A percentile compares a stretch with the other conserved stretches of the same genome.
phyloP scores from a whole-genome alignment of 2,888 invertebrate genomes.

The Melinaea menophilus region DNA sequence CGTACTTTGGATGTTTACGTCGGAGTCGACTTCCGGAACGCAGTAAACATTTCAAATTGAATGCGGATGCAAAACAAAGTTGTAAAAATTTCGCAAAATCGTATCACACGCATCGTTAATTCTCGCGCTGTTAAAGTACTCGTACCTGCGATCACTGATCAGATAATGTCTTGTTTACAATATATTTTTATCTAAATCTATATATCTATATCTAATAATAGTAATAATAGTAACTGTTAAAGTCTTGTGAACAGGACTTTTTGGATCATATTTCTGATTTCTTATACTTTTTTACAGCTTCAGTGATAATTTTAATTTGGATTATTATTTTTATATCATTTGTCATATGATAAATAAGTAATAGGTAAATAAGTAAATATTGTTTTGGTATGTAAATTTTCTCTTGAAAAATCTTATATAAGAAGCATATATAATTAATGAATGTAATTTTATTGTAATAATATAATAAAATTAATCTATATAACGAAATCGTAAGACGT shows the following conservation, averaged over 20 bases:
- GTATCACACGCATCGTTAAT: conserved; percentile 58
- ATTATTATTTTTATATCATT: too few species aligned
- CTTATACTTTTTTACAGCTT: too few species aligned
- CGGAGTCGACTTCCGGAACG: conserved; percentile 36
- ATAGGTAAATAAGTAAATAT: too few species aligned
- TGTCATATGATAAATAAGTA: too few species aligned
- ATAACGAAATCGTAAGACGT: conserved; percentile 15
- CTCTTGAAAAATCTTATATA: too few species aligned
- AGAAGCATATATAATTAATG: too few species aligned
- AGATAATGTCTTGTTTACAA: conserved; percentile 9
- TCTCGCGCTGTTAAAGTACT: conserved; percentile 43
- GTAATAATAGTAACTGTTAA: background rate
- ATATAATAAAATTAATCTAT: conserved; percentile 11
- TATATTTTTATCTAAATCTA: conserved; percentile 3
- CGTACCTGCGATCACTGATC: conserved; percentile 6
- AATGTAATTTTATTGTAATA: too few species aligned
- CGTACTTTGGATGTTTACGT: conserved; percentile 39
- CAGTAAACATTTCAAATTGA: conserved; percentile 32
- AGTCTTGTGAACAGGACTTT: background rate
- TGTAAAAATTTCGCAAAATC: conserved; percentile 54
- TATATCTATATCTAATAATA: background rate
- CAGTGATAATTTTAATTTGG: too few species aligned
- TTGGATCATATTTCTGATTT: too few species aligned
- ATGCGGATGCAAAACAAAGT: conserved; percentile 45
- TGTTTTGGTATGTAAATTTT: too few species aligned